Conservation (phyloP, 2,888 invertebrate species). For the Morpho deidamia region DNA sequence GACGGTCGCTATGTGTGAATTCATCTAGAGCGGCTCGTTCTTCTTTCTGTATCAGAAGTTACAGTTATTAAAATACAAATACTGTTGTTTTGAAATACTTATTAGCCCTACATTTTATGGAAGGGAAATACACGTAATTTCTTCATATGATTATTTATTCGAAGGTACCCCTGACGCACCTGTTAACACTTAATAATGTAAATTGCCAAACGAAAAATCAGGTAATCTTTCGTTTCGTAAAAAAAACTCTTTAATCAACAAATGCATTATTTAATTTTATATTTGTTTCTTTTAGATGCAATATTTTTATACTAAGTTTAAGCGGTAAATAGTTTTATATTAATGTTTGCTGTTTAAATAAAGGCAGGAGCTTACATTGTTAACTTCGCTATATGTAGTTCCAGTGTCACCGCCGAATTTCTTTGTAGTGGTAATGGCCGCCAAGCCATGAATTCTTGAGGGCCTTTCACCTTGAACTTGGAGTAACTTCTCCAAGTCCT, state of each 20-base stretch:
- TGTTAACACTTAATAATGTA: too few species aligned
- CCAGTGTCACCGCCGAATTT: conserved; percentile 67
- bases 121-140: too few species aligned
- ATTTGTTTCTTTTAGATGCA: too few species aligned
- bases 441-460: conserved; percentile 63
- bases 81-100: not conserved
- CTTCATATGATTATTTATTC: too few species aligned
- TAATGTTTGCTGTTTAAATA: too few species aligned
- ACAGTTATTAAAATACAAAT: not conserved
- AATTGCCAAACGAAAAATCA: too few species aligned
- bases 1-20: conserved; percentile 60
- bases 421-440: conserved; percentile 69
- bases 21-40: conserved; percentile 61
- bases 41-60: conserved; percentile 43
- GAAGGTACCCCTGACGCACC: too few species aligned
- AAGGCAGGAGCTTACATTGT: conserved; percentile 51
- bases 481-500: conserved; percentile 66
- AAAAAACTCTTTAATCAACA: too few species aligned
- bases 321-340: too few species aligned
- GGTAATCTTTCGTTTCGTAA: too few species aligned
- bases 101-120: not conserved
- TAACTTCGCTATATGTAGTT: conserved; percentile 48
- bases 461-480: conserved; percentile 54
- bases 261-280: too few species aligned
- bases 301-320: too few species aligned